Evolutionary conservation across 1,140 invertebrate species (phyloP).

Genomic region (Bombus huntii): DNA sequence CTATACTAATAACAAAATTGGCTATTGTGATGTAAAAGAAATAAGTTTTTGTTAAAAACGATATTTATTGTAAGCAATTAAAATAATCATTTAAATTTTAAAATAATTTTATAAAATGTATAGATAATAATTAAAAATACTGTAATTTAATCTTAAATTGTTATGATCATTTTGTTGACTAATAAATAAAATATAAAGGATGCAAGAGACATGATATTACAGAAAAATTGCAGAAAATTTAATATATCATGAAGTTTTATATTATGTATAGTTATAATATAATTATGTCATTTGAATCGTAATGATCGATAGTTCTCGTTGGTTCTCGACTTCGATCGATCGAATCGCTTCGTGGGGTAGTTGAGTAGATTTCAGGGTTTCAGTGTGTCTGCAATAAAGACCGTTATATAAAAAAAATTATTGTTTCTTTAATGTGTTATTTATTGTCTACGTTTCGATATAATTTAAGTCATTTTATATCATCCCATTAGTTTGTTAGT

Average conservation of each 20-base stretch:
- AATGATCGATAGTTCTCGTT: conserved; percentile 54
- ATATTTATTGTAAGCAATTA: neutral
- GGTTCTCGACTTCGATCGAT: conserved; percentile 35
- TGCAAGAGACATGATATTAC: neutral
- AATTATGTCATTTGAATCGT: conserved; percentile 16
- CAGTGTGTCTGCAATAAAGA: conserved; percentile 47
- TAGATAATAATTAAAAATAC: neutral
- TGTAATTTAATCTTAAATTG: neutral
- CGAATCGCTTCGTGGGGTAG: conserved; percentile 41
- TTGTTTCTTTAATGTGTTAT: conserved; percentile 67
- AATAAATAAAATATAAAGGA: neutral
- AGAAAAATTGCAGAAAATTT: neutral
- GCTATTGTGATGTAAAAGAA: too few relatives aligned
- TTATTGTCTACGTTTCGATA: conserved; percentile 61
- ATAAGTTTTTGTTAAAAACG: neutral
- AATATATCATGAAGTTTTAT: neutral
- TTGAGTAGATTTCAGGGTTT: conserved; percentile 39
- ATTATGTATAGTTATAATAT: neutral
- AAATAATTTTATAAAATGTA: neutral
- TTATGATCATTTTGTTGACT: neutral
- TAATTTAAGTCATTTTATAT: conserved; percentile 56
- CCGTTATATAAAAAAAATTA: conserved; percentile 53
- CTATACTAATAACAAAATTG: neutral
- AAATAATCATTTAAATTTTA: neutral
- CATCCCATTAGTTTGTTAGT: conserved; percentile 34